These are phyloP conservation scores for Cebidichthys violaceus DNA, from an alignment of 2,113 vertebrate species.

Conservation along the genomic window DNA sequence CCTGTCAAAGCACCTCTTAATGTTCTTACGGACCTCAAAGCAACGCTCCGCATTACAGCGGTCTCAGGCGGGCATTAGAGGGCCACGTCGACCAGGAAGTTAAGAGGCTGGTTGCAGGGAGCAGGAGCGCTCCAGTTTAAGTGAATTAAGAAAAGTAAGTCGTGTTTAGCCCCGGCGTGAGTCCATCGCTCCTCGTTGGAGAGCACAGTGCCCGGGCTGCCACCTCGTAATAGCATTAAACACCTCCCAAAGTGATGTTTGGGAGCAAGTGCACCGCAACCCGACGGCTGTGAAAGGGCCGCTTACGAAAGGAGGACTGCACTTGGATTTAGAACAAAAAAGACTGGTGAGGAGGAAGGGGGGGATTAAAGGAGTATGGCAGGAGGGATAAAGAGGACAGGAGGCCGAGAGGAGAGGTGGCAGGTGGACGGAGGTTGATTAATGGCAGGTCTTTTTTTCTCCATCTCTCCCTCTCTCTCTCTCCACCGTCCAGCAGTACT, in stretches of 20 bases:
- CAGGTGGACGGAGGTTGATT: constrained; percentile 82
- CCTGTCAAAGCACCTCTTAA: constrained; percentile 59
- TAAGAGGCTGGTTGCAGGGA: constrained; percentile 59
- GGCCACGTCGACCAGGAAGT: constrained; percentile 49
- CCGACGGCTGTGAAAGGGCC: constrained; percentile 22
- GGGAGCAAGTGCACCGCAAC: constrained; percentile 21
- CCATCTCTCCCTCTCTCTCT: not conserved
- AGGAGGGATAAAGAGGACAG: constrained; percentile 57
- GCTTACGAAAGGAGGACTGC: constrained; percentile 37
- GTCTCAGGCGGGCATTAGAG: constrained; percentile 61
- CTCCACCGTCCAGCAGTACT: constrained; percentile 26
- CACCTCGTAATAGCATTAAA: constrained; percentile 77
- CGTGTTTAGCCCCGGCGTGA: constrained; percentile 57
- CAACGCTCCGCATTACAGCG: constrained; percentile 45
- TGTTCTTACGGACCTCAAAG: constrained; percentile 69
- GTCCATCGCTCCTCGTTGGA: constrained; percentile 63
- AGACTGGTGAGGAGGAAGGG: not conserved
- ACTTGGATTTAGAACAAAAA: constrained; percentile 47
- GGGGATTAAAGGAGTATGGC: constrained; percentile 31
- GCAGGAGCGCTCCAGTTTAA: constrained; percentile 58
- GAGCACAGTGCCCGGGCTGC: constrained; percentile 61
- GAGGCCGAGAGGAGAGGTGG: constrained; percentile 63
- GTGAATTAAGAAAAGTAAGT: constrained; percentile 78
- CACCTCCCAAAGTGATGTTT: constrained; percentile 67
- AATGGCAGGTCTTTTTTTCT: constrained; percentile 69